Conservation (phyloP, 53 echinoderm and acorn worm species). For the Holothuria leucospilota region DNA sequence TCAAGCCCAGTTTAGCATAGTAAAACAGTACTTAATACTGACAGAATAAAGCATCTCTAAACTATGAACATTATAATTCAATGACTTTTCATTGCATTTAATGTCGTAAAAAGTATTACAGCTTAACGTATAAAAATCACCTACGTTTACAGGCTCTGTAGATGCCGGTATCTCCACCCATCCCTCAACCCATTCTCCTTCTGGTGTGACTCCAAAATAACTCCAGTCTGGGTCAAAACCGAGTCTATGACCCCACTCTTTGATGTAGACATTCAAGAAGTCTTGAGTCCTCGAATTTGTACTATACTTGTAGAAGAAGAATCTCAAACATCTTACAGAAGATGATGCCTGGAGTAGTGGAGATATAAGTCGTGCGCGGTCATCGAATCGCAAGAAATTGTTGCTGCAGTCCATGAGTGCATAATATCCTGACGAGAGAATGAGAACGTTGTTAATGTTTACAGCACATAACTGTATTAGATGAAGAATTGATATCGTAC, state of each 20-base stretch:
- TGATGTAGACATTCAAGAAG: slow-evolving; percentile 36
- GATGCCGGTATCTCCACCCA: slow-evolving; percentile 25
- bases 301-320: slow-evolving; percentile 66
- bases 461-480: too few relatives aligned
- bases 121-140: not conserved
- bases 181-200: slow-evolving; percentile 37
- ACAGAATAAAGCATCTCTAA: too few relatives aligned
- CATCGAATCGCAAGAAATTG: slow-evolving; percentile 30
- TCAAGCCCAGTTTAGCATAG: too few relatives aligned
- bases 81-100: too few relatives aligned
- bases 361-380: slow-evolving; percentile 64
- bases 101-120: too few relatives aligned
- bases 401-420: slow-evolving; percentile 49
- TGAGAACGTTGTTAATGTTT: too few relatives aligned
- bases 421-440: slow-evolving; percentile 40
- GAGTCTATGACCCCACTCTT: slow-evolving; percentile 20
- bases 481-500: too few relatives aligned
- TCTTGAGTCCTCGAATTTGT: slow-evolving; percentile 23
- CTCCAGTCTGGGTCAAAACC: slow-evolving; percentile 26
- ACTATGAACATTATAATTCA: too few relatives aligned
- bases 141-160: slow-evolving; percentile 10
- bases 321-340: slow-evolving; percentile 62
- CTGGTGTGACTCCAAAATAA: not conserved
- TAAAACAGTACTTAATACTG: too few relatives aligned
- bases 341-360: slow-evolving; percentile 56